Base-by-base conservation (phyloP, 2,797 vertebrate genomes). In the Danio tinwini region DNA sequence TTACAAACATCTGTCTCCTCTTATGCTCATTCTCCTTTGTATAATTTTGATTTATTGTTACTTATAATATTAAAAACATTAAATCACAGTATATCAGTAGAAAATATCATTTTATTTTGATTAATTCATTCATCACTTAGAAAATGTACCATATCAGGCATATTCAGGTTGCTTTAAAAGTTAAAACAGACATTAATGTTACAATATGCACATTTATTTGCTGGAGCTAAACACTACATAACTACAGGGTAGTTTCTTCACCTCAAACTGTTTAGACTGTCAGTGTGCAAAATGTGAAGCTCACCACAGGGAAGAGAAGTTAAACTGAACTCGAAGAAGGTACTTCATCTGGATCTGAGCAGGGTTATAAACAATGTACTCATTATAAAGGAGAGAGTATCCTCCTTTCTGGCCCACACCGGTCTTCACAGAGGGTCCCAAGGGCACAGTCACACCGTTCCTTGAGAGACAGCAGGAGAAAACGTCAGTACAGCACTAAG, bases 361-460 rank as follows among this genome's bases (percentile, higher is more conserved):
- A 0, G 95, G 92, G 75, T 92, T 91, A 81, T 98, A 98, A 45
- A 98, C 94, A 0, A 97, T 89, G 80, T 91, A 98, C 87, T 98
- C 96, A 5, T 98, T 98, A 89, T 98, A 98, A 65, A 97, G 95
- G 11, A 98, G 95, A 0, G 94, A 93, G 84, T 96, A 97, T n/a
- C 90, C 88, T 0, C 79, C 86, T 0, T 68, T 74, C 62, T 89
- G 91, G 1, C 82, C 85, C 65, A 93, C 68, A 1, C 90, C 90
- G 0, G 94, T 96, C 80, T 91, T 91, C 75, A 84, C 69, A 0
- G 88, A 88, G 0, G 96, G 96, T 0, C 96, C 96, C 90, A 97
- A 85, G 0, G 96, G 96, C 21, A 98, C 94, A 0, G 83, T 88
- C 45, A 86, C 83, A 0, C 91, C 95, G 7, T 95, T 90, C 79